These are phyloP conservation scores for Acanthoscelides obtectus DNA, from an alignment of 2,888 invertebrate species.

Conservation along the genomic window DNA sequence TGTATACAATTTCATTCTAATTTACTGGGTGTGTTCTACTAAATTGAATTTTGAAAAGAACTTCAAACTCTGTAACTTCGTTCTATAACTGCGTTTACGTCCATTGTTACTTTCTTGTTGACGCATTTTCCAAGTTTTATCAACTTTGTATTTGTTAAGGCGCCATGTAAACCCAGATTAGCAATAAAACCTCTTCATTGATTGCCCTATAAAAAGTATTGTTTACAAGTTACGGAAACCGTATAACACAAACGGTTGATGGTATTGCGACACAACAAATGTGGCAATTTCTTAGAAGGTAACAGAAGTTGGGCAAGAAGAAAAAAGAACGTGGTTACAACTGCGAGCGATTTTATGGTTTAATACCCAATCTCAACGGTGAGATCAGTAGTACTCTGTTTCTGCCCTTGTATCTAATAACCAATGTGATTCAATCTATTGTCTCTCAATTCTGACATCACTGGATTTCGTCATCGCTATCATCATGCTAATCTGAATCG, in stretches of 20 bases:
- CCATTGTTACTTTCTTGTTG: no score
- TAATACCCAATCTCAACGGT: background rate
- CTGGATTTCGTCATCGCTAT: background rate
- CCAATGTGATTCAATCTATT: background rate
- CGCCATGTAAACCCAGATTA: background rate
- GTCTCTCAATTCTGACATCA: background rate
- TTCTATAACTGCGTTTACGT: no score
- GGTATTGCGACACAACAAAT: background rate
- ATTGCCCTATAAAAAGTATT: background rate
- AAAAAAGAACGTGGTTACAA: background rate
- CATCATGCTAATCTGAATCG: background rate
- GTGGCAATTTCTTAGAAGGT: background rate
- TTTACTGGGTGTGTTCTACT: no score
- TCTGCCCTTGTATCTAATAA: background rate
- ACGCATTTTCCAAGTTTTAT: no score
- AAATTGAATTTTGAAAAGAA: no score
- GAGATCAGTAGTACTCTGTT: background rate
- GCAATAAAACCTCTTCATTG: background rate
- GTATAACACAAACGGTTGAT: background rate
- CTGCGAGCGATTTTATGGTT: background rate
- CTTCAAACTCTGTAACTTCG: no score
- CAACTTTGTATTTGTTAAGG: no score
- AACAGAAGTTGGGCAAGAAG: background rate
- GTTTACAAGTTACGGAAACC: background rate
- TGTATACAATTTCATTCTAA: no score